Conservation (phyloP, 2,888 invertebrate genomes). For the Machimus atricapillus region DNA sequence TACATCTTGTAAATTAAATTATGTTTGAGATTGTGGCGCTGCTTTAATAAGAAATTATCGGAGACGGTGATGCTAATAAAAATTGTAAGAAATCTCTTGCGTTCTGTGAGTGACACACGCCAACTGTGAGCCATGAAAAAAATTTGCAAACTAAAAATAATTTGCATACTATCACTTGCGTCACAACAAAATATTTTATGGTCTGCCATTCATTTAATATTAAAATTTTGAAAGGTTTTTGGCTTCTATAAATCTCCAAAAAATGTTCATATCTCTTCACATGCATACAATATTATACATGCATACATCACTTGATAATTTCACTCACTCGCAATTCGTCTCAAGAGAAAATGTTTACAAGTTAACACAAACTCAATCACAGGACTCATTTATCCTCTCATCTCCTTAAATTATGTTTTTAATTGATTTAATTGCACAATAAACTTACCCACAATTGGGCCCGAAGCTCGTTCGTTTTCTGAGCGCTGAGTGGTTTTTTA, state of each 20-base stretch:
- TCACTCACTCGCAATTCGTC: neutral
- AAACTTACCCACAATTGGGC: constrained; percentile 40
- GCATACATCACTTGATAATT: neutral
- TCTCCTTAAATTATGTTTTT: constrained; percentile 24
- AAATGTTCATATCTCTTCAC: neutral
- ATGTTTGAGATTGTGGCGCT: neutral
- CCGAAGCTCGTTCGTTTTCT: constrained; percentile 21
- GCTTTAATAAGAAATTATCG: neutral
- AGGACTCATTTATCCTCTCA: constrained; percentile 10
- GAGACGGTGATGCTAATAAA: neutral
- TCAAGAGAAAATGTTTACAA: constrained; percentile 19
- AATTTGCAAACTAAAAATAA: neutral
- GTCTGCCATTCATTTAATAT: neutral
- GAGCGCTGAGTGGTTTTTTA: neutral
- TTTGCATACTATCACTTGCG: neutral
- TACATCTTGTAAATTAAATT: neutral
- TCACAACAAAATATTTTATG: neutral
- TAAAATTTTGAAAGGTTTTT: neutral
- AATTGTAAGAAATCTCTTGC: neutral
- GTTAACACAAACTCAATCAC: constrained; percentile 10
- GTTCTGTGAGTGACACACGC: neutral
- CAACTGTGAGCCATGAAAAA: neutral
- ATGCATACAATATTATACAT: neutral
- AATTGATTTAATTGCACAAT: constrained; percentile 21
- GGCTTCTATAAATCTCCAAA: neutral